A percentile compares a stretch with the other conserved stretches of the same genome.
These are phyloP conservation scores for Diadophis punctatus DNA, from an alignment of 2,113 vertebrate genomes.

Conservation along the genomic window DNA sequence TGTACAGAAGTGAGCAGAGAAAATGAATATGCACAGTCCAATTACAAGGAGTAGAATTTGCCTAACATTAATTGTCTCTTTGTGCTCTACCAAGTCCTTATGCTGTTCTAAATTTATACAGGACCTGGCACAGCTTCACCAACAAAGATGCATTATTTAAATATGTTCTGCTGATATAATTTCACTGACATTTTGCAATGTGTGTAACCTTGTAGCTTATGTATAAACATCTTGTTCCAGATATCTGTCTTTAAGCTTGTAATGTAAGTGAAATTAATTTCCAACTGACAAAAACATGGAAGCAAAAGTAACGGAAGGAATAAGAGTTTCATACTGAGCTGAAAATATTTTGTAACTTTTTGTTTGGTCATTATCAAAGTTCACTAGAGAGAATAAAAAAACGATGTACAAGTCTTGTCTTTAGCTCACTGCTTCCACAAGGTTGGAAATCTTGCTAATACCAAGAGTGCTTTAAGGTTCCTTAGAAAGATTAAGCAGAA, in stretches of 20 bases:
- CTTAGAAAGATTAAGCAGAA: constrained; percentile 26
- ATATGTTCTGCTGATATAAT: neutral
- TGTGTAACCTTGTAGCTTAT: neutral
- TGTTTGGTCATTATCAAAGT: neutral
- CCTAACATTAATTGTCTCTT: neutral
- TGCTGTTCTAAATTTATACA: neutral
- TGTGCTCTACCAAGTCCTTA: neutral
- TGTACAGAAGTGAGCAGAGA: neutral
- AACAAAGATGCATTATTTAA: neutral
- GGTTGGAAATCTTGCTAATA: neutral
- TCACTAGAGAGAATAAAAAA: neutral
- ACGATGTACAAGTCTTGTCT: neutral
- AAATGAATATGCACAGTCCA: neutral
- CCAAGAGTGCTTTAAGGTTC: constrained; percentile 8
- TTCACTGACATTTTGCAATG: neutral
- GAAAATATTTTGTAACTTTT: neutral
- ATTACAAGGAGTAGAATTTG: neutral
- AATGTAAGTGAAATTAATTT: neutral
- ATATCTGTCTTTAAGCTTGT: neutral
- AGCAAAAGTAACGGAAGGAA: neutral
- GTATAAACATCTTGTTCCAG: neutral
- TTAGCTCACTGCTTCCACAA: neutral
- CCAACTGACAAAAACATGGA: neutral
- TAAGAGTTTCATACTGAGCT: neutral
- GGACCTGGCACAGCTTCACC: neutral